A percentile compares a stretch with the other conserved stretches of the same genome.
phyloP scores from a whole-genome alignment of 2,888 invertebrate genomes.

The Trichopoda pennipes region DNA sequence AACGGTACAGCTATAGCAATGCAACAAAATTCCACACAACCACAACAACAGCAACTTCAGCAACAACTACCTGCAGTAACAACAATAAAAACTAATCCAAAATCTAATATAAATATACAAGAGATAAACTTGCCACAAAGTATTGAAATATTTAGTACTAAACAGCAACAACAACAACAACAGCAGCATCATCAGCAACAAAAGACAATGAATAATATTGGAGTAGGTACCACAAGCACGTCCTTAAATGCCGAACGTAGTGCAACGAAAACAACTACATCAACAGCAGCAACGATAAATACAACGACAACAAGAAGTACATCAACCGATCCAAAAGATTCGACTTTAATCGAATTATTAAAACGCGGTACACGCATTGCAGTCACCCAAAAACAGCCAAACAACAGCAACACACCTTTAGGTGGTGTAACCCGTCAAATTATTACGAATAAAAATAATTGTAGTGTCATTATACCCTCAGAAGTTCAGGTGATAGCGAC shows the following conservation, averaged over 20 bases:
- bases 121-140: slow-evolving; percentile 77
- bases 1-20: slow-evolving; percentile 69
- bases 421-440: slow-evolving; percentile 84
- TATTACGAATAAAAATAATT: slow-evolving; percentile 79
- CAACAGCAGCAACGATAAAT: slow-evolving; percentile 72
- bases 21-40: slow-evolving; percentile 74
- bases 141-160: slow-evolving; percentile 76
- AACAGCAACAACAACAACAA: slow-evolving; percentile 68
- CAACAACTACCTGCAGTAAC: slow-evolving; percentile 74
- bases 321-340: slow-evolving; percentile 84
- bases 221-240: slow-evolving; percentile 75
- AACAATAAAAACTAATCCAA: slow-evolving; percentile 72
- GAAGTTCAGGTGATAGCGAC: slow-evolving; percentile 77
- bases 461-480: slow-evolving; percentile 79
- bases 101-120: slow-evolving; percentile 70
- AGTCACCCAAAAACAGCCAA: slow-evolving; percentile 85
- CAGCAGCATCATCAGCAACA: slow-evolving; percentile 70
- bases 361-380: slow-evolving; percentile 87
- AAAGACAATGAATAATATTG: slow-evolving; percentile 74
- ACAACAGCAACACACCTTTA: slow-evolving; percentile 83
- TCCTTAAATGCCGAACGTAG: slow-evolving; percentile 70
- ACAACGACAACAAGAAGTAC: slow-evolving; percentile 78
- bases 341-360: slow-evolving; percentile 89
- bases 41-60: slow-evolving; percentile 72
- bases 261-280: slow-evolving; percentile 69